Base-by-base conservation (phyloP, 2,797 vertebrate species). In the Xiphophorus birchmanni region DNA sequence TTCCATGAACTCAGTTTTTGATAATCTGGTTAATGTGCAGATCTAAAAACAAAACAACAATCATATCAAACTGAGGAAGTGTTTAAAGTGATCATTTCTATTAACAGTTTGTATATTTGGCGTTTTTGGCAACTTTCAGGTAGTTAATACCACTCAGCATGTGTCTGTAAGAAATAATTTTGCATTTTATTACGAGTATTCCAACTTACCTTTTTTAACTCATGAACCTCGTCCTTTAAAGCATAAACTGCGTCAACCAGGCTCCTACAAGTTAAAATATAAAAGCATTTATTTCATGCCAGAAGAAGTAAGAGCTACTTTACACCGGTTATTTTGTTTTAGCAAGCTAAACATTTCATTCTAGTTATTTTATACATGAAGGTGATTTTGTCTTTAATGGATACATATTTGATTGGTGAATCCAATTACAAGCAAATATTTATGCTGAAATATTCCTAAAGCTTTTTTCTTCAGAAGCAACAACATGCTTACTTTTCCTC, bases 191-290 rank as follows among this genome's bases (percentile, higher is more conserved):
- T 11, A 8, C 10, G 48, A 78, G 0, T 7, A 29, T 0, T 72
- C 29, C 21, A 15, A 56, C 58, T 90, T 95, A 99, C 99, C 97
- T 99, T 99, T 91, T 99, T 99, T 86, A 99, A 92, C 83, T 99
- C 98, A 85, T 98, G 98, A 83, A 99, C 98, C 90, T 99, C 98
- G 42, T 99, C 99, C 94, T 99, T 99, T 94, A 99, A 95, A 81
- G 98, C 99, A 58, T 99, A 99, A 80, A 99, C 98, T 0, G 98
- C 98, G 91, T 99, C 99, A 7, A 99, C 98, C 32, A 99, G 97
- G 91, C 98, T 99, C 94, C 99, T 99, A 73, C 44, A 91, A 91
- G 87, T 74, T 80, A 4, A 18, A 76, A 21, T 7, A 32, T 12
- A 71, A 18, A 35, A 18, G 40, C 11, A 75, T 7, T 50, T 35